A percentile compares a stretch with the other conserved stretches of the same genome.
These are phyloP conservation scores for Perithous albicinctus DNA, from an alignment of 2,888 invertebrate species.

Conservation along the genomic window DNA sequence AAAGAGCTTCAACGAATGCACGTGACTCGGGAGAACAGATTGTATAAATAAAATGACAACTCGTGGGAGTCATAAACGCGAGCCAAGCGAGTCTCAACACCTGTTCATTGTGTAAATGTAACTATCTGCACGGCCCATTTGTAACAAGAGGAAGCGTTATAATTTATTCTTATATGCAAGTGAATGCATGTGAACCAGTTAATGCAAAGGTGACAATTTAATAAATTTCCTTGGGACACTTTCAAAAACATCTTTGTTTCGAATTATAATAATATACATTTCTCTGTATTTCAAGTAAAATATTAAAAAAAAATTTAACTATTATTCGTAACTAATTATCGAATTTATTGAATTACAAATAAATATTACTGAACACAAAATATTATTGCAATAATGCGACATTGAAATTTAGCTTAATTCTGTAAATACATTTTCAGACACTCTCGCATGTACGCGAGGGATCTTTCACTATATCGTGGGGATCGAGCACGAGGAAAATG, in stretches of 20 bases:
- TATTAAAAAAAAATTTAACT: too few species aligned
- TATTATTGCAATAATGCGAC: not conserved
- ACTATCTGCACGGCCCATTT: not conserved
- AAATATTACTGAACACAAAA: too few species aligned
- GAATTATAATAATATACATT: too few species aligned
- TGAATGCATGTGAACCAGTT: too few species aligned
- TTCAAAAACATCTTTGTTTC: too few species aligned
- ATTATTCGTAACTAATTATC: too few species aligned
- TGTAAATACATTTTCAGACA: not conserved
- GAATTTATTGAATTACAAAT: too few species aligned
- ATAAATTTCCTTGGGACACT: too few species aligned
- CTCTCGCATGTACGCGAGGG: not conserved
- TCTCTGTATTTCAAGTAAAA: too few species aligned
- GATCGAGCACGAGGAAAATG: conserved; percentile 4
- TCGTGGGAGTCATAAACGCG: conserved; percentile 5
- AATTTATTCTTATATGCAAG: not conserved
- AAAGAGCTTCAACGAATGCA: too few species aligned
- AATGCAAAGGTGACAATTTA: too few species aligned
- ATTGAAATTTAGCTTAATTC: not conserved
- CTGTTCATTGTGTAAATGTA: not conserved
- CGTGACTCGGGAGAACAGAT: not conserved
- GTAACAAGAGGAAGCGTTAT: not conserved
- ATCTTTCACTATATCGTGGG: not conserved
- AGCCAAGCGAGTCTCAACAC: not conserved
- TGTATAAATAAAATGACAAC: not conserved